Evolutionary conservation across 2,888 invertebrate species (phyloP).

Genomic region (Macropis europaea): DNA sequence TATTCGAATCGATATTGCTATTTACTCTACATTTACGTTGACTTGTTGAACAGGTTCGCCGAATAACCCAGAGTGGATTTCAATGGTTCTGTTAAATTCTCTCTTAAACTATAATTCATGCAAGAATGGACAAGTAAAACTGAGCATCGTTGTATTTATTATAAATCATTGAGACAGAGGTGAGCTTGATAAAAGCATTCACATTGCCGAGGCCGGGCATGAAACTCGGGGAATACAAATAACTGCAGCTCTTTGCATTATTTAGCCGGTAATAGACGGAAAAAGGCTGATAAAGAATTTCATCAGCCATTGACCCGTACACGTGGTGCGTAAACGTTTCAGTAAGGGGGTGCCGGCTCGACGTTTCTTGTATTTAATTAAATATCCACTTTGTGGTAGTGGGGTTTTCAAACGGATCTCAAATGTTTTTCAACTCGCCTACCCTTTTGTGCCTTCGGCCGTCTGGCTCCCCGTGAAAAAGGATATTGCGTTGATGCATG

Average conservation of each 20-base stretch:
- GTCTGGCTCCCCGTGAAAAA: slow-evolving; percentile 34
- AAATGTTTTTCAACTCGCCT: slow-evolving; percentile 42
- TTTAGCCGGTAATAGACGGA: not conserved
- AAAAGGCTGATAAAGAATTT: not conserved
- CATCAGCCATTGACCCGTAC: not conserved
- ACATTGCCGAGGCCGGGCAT: too few relatives aligned
- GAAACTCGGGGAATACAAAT: too few relatives aligned
- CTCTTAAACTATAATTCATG: too few relatives aligned
- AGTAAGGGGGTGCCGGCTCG: not conserved
- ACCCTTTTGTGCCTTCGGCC: slow-evolving; percentile 30
- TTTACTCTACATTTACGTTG: too few relatives aligned
- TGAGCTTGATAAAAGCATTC: too few relatives aligned
- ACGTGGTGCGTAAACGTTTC: not conserved
- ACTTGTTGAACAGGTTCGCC: too few relatives aligned
- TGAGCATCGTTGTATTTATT: too few relatives aligned
- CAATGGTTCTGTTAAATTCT: too few relatives aligned
- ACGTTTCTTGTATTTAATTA: slow-evolving; percentile 56
- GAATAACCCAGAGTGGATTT: too few relatives aligned
- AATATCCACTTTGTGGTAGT: slow-evolving; percentile 44
- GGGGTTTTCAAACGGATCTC: slow-evolving; percentile 35
- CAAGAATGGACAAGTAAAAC: too few relatives aligned
- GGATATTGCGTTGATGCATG: slow-evolving; percentile 52
- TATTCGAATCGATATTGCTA: too few relatives aligned
- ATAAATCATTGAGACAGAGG: too few relatives aligned
- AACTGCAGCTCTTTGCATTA: not conserved